These are phyloP conservation scores for Drosophila dives DNA, from an alignment of 2,888 invertebrate genomes.

Conservation along the genomic window DNA sequence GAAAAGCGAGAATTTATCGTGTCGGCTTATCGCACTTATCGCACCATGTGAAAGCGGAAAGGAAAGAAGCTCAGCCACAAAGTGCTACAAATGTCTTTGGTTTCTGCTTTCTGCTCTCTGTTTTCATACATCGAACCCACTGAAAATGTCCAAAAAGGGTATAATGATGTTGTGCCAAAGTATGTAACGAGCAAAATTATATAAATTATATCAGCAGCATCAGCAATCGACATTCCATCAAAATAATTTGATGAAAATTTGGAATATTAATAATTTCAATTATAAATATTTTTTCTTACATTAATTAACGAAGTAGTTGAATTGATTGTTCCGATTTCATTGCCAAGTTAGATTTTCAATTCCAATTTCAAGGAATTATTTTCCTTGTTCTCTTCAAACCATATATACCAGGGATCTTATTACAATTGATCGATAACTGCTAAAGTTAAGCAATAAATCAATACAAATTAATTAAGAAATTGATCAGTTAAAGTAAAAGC, in stretches of 20 bases:
- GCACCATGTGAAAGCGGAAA: neutral
- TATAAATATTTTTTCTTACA: neutral
- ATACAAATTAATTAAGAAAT: neutral
- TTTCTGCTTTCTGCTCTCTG: neutral
- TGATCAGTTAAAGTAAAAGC: neutral
- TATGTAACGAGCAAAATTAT: neutral
- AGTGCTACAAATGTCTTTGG: constrained; percentile 1
- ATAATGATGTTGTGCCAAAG: neutral
- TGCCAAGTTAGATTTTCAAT: neutral
- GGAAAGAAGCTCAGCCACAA: neutral
- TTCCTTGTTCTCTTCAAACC: neutral
- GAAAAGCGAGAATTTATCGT: constrained; percentile 21
- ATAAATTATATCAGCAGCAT: neutral
- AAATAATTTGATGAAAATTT: too few species aligned
- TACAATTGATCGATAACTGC: neutral
- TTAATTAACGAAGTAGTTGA: neutral
- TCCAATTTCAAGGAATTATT: neutral
- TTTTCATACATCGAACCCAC: neutral
- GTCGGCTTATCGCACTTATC: constrained; percentile 9
- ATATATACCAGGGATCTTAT: neutral
- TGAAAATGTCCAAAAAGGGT: neutral
- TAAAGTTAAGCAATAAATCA: neutral
- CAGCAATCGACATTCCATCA: neutral
- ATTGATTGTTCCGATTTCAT: too few species aligned
- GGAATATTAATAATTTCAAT: too few species aligned